Conservation (phyloP, 2,113 vertebrate species). For the Tragelaphus strepsiceros region DNA sequence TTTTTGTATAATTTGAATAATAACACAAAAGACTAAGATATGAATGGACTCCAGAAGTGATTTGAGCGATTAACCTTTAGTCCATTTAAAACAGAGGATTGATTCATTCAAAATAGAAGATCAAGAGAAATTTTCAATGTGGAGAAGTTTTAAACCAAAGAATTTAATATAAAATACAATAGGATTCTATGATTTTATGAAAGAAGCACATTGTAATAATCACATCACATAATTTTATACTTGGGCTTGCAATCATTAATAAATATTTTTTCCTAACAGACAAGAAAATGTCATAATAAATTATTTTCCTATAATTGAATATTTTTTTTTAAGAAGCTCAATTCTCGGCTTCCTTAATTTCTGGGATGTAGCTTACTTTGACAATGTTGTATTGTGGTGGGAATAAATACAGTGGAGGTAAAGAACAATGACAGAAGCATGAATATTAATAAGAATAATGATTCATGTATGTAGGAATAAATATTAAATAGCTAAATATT, state of each 20-base stretch:
- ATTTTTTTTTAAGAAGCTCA: not conserved
- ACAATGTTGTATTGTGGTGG: not conserved
- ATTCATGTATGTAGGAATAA: not conserved
- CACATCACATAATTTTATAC: not conserved
- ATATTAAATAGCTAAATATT: not conserved
- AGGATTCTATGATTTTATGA: not conserved
- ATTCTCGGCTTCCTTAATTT: not conserved
- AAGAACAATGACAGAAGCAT: not conserved
- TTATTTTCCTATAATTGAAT: not conserved
- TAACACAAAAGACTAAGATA: not conserved
- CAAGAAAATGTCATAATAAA: conserved; percentile 22
- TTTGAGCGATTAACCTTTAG: not conserved
- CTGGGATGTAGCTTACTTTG: not conserved
- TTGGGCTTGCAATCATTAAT: conserved; percentile 1
- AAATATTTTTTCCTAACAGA: not conserved
- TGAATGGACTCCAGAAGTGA: not conserved
- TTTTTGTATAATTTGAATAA: conserved; percentile 44
- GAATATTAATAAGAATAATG: not conserved
- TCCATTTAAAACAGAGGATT: conserved; percentile 5
- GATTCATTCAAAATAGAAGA: conserved; percentile 12
- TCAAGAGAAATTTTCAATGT: not conserved
- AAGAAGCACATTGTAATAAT: not conserved
- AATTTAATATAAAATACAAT: not conserved
- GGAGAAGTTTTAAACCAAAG: conserved; percentile 13
- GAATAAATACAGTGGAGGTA: not conserved